A percentile compares a stretch with the other conserved stretches of the same genome.
Conservation (phyloP, 2,797 vertebrate genomes). For the Phoebastria nigripes region DNA sequence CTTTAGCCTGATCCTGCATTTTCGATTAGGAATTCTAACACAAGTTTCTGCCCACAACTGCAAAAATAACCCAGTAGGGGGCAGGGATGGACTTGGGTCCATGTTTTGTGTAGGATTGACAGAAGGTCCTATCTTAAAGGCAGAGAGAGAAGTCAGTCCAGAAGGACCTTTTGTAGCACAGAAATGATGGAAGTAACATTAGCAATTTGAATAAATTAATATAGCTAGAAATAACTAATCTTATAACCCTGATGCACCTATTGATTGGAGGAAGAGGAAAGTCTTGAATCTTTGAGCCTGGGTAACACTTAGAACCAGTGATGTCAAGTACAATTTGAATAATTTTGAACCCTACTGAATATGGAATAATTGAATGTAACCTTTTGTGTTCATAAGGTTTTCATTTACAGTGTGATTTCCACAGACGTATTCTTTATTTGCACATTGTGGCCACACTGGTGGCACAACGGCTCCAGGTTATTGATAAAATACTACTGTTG, state of each 20-base stretch:
- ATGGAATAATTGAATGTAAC: background rate
- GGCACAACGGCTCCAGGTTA: background rate
- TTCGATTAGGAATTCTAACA: background rate
- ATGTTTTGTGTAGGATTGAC: accelerated
- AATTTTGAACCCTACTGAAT: background rate
- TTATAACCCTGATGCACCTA: background rate
- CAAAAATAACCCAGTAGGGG: background rate
- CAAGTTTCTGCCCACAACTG: background rate
- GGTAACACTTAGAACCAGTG: background rate
- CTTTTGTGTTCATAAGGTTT: background rate
- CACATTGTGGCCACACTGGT: background rate
- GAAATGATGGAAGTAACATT: background rate
- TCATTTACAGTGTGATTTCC: background rate
- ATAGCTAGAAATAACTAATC: background rate
- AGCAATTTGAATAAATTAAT: background rate
- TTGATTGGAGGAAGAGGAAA: background rate
- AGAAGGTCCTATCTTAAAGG: background rate
- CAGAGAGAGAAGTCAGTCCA: background rate
- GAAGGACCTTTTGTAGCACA: background rate
- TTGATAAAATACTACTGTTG: background rate
- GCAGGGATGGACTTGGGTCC: background rate
- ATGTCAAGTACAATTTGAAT: background rate
- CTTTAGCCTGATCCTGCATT: background rate
- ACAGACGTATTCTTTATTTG: background rate
- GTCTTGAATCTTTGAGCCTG: background rate